Evolutionary conservation across 2,888 invertebrate species (phyloP), one percentile per base, ranked within the genome.

Genomic region (Tortrix viridana): DNA sequence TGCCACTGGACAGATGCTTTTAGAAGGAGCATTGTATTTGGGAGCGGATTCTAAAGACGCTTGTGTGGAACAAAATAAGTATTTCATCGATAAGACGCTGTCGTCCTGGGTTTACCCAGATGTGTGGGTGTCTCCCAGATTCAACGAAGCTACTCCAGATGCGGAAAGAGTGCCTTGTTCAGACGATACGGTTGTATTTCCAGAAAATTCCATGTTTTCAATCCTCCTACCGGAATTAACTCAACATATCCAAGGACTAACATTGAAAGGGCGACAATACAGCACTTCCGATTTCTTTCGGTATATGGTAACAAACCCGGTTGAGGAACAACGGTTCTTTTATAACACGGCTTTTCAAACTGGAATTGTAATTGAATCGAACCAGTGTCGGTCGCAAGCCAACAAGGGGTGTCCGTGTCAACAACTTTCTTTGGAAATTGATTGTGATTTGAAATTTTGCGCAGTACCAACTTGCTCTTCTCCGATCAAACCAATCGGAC

Each of bases 61-160:
- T 38, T 79, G 82, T 53, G 69, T 71, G 44, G 75, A 80, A 49
- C 80, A 80, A 0, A 82, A 84, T 46, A 72, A 80, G 1, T 82
- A 84, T 67, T 89, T 85, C 58, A 66, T 81, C 38, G 85, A 87
- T 38, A 84, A 80, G 52, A 73, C 81, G 0, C 68, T 72, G 3
- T 79, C 81, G 2, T 73, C 81, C 1, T 92, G 93, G 93, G 71
- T 73, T 1, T 81, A 89, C 71, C 84, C 89, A 0, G 84, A 84
- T 48, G 88, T 85, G 14, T 93, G 93, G 93, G 80, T 75, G 16
- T 88, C 87, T 0, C 67, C 81, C 1, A 81, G 73, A 48, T 87
- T 88, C 53, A 92, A 87, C 63, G 80, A 85, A 65, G 93, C 93
- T 1, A 86, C 92, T 5, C 93, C 93, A 0, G 90, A 93, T 68